Conservation (phyloP, 2,888 invertebrate genomes). For the Sipha maydis region DNA sequence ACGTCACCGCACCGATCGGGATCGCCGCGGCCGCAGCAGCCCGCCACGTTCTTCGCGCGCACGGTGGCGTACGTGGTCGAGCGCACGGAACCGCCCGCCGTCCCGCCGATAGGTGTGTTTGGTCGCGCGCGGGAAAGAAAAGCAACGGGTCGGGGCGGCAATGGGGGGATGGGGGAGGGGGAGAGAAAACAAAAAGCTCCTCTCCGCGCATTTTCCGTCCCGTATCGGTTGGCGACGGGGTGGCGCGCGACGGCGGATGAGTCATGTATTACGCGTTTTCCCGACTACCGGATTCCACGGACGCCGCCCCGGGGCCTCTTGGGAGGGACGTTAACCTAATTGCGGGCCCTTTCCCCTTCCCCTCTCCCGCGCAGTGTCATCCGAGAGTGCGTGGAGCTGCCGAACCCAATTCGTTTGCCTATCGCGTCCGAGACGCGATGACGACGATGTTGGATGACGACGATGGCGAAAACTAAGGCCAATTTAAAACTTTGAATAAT, state of each 20-base stretch:
- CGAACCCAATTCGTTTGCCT: slow-evolving; percentile 36
- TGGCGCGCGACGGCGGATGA: slow-evolving; percentile 34
- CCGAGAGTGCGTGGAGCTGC: background rate
- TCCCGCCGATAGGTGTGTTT: background rate
- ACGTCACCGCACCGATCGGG: too few relatives aligned
- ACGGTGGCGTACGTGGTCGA: background rate
- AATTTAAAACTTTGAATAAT: too few relatives aligned
- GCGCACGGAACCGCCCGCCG: background rate
- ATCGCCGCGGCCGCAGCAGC: background rate
- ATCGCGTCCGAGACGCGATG: slow-evolving; percentile 9
- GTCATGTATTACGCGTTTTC: slow-evolving; percentile 54
- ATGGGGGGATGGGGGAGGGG: too few relatives aligned
- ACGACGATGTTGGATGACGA: too few relatives aligned
- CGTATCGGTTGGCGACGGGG: slow-evolving; percentile 51
- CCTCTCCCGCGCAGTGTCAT: slow-evolving; percentile 21
- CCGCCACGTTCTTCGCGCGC: background rate
- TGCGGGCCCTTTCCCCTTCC: slow-evolving; percentile 50
- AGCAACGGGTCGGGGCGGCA: too few relatives aligned
- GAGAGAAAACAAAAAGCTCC: background rate
- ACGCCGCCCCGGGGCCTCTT: slow-evolving; percentile 37
- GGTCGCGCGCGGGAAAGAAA: slow-evolving; percentile 7
- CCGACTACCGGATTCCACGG: slow-evolving; percentile 46
- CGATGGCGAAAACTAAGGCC: too few relatives aligned
- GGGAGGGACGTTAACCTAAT: slow-evolving; percentile 58
- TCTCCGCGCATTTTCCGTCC: slow-evolving; percentile 29